A percentile compares a stretch with the other conserved stretches of the same genome.
Conservation (phyloP, 1,140 invertebrate species). For the Notospermus geniculatus region DNA sequence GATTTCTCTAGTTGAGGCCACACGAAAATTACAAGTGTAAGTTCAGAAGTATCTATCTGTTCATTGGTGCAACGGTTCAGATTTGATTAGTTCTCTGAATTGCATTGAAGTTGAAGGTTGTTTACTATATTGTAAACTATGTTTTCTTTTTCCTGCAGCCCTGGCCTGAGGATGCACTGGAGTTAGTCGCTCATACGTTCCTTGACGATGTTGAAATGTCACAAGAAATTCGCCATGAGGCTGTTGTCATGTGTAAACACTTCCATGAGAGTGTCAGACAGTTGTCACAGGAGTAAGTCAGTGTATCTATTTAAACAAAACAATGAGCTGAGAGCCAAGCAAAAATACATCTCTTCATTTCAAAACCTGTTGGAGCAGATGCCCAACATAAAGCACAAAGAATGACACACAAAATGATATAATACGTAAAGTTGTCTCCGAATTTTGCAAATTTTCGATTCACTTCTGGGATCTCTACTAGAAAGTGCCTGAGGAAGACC, state of each 20-base stretch:
- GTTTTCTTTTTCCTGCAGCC: conserved; percentile 30
- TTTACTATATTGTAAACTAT: conserved; percentile 6
- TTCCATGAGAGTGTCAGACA: conserved; percentile 52
- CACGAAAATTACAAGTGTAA: too few relatives aligned
- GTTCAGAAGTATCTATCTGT: too few relatives aligned
- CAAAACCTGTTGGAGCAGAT: too few relatives aligned
- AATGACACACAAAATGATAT: too few relatives aligned
- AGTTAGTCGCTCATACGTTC: conserved; percentile 53
- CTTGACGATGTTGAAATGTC: conserved; percentile 55
- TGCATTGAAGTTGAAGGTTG: not conserved
- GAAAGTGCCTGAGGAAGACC: too few relatives aligned
- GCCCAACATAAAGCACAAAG: too few relatives aligned
- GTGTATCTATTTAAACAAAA: not conserved
- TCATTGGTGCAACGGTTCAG: too few relatives aligned
- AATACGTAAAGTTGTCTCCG: too few relatives aligned
- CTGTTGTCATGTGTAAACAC: conserved; percentile 54
- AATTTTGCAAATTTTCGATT: too few relatives aligned
- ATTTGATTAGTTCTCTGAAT: not conserved
- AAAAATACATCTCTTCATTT: not conserved
- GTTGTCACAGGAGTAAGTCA: conserved; percentile 45
- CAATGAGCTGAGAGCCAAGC: not conserved
- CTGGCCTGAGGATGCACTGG: conserved; percentile 56
- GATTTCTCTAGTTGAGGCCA: too few relatives aligned
- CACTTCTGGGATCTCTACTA: too few relatives aligned
- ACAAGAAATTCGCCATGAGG: conserved; percentile 41